Percentiles rank a stretch among this genome's conserved stretches.
Evolutionary conservation across 2,888 invertebrate species (phyloP).

Genomic region (Cantharis flavilabris): DNA sequence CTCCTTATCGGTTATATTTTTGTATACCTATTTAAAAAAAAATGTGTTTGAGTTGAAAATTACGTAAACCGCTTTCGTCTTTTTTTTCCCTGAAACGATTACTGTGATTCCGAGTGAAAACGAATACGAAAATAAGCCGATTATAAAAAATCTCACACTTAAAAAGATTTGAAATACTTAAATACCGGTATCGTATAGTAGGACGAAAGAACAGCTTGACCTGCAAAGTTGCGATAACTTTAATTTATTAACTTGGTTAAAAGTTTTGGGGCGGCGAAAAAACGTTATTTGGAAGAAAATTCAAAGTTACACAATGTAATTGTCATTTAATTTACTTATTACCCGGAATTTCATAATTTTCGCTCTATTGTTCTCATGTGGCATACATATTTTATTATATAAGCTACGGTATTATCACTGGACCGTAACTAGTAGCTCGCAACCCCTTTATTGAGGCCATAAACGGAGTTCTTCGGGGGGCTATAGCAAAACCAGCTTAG

Average conservation of each 20-base stretch:
- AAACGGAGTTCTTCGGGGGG: conserved; percentile 37
- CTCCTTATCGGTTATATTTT: neutral
- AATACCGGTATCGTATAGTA: conserved; percentile 7
- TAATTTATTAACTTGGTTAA: neutral
- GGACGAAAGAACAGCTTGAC: conserved; percentile 18
- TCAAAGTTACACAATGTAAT: conserved; percentile 10
- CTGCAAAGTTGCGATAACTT: conserved; percentile 17
- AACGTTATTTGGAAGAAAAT: neutral
- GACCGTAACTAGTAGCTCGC: conserved; percentile 26
- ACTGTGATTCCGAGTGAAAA: conserved; percentile 6
- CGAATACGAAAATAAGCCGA: conserved; percentile 16
- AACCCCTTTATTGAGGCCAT: conserved; percentile 36
- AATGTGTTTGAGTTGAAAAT: conserved; percentile 10
- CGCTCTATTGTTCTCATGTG: conserved; percentile 23
- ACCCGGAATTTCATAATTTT: conserved; percentile 23
- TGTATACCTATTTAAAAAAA: neutral
- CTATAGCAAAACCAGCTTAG: conserved; percentile 33
- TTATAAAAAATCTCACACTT: conserved; percentile 18
- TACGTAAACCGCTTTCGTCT: conserved; percentile 17
- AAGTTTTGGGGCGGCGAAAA: neutral
- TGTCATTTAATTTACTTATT: conserved; percentile 28
- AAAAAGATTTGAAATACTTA: conserved; percentile 10
- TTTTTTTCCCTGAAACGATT: neutral
- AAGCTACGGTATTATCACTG: conserved; percentile 31
- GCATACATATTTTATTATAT: conserved; percentile 38